Evolutionary conservation across 2,888 invertebrate genomes (phyloP).

Genomic region (Eristalis tenax): DNA sequence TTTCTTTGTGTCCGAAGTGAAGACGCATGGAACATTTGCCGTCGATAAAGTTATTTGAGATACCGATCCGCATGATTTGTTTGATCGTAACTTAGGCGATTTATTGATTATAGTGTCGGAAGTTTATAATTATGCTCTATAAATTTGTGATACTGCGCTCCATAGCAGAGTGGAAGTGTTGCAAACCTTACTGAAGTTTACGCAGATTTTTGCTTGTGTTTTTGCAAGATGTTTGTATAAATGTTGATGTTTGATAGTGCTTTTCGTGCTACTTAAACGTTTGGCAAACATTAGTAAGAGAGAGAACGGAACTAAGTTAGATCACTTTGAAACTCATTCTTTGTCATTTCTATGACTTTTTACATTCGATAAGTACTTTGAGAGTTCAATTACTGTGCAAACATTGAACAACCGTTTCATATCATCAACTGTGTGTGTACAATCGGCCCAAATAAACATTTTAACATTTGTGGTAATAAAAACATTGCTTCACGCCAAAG

Average conservation of each 20-base stretch:
- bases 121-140: not conserved
- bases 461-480: slow-evolving; percentile 66
- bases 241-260: no score
- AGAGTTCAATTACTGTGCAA: slow-evolving; percentile 49
- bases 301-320: not conserved
- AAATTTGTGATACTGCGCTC: not conserved
- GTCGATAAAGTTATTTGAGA: not conserved
- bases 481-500: slow-evolving; percentile 62
- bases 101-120: not conserved
- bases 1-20: not conserved
- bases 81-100: not conserved
- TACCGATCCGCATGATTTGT: not conserved
- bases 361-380: not conserved
- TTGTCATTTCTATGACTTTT: not conserved
- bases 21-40: not conserved
- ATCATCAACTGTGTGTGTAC: slow-evolving; percentile 39
- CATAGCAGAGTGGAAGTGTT: no score
- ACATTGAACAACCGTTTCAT: slow-evolving; percentile 38
- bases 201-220: no score
- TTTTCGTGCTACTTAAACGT: no score
- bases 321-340: not conserved
- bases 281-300: not conserved
- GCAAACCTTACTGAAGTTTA: no score
- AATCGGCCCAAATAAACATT: slow-evolving; percentile 56
- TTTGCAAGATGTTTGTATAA: no score